Base-by-base conservation (phyloP, 2,113 vertebrate species). In the Peromyscus maniculatus region DNA sequence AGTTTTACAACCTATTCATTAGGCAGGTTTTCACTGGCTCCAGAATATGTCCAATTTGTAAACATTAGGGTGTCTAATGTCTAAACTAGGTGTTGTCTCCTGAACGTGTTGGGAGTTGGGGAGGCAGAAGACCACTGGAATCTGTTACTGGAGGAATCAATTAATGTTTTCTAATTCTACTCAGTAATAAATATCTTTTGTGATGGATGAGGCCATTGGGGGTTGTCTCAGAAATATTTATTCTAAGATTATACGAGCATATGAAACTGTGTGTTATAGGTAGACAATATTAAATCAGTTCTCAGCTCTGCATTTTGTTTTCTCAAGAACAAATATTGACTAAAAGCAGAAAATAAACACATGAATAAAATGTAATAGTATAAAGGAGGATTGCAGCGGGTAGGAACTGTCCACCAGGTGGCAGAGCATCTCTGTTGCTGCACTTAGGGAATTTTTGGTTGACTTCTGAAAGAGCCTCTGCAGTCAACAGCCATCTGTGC, bases 371-470 rank as follows among this genome's bases (percentile, higher is more conserved):
- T 67, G 28, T 31, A 67, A 31, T 12, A 66, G 11, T 66, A 66
- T 66, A 28, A 64, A 36, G 36, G 31, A 69, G 24, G 16, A 43
- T 52, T 15, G 71, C 57, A 90, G 33, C 72, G 16, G 17, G 15
- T 62, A 24, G 49, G 12, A 82, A 74, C 74, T 62, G 67, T 74
- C 87, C 95, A 97, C 90, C 55, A 91, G 96, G 36, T 75, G 93
- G 96, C 86, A 87, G 80, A 91, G 74, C 36, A 55, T 46, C 66
- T 78, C 59, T 26, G 13, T 52, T 69, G 6, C 86, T 82, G 49
- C 16, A 46, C 1, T 22, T 43, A 0, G 57, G n/a, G 0, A 83
- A 33, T 12, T 16, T 88, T 72, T 39, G n/a, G 7, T 59, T 88
- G 91, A 39, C 69, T 90, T 74, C 9, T 78, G 39, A 62, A 21